phyloP scores from a whole-genome alignment of 2,888 invertebrate genomes.

The Yponomeuta sedellus region DNA sequence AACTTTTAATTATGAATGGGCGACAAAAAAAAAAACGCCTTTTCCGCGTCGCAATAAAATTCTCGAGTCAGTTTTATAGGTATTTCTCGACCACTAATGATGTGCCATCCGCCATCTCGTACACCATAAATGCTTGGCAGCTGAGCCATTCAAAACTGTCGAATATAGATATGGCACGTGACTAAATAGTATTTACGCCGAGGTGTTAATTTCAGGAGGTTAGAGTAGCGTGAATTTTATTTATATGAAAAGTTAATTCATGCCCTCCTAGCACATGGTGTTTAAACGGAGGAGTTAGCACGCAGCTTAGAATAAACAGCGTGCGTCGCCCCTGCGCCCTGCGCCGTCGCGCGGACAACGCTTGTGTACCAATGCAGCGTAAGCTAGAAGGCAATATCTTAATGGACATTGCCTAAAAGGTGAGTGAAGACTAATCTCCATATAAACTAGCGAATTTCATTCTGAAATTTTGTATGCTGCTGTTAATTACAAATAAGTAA shows the following conservation, averaged over 20 bases:
- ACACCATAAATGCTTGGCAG: conserved; percentile 37
- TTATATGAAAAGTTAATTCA: conserved; percentile 77
- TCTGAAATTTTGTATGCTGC: too few species aligned
- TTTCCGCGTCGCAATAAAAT: conserved; percentile 10
- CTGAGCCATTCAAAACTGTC: conserved; percentile 15
- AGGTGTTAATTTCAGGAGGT: conserved; percentile 76
- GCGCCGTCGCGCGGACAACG: conserved; percentile 21
- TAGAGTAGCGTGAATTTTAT: conserved; percentile 76
- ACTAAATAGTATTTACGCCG: conserved; percentile 66
- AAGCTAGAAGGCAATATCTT: too few species aligned
- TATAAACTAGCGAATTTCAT: too few species aligned
- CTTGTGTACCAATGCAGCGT: conserved; percentile 24
- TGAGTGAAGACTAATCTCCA: too few species aligned
- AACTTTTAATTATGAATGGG: conserved; percentile 23
- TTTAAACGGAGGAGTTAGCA: conserved; percentile 74
- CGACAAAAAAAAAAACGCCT: conserved; percentile 11
- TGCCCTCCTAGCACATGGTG: conserved; percentile 69
- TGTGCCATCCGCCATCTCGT: conserved; percentile 28
- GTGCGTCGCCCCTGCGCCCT: conserved; percentile 2
- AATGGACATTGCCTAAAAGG: too few species aligned
- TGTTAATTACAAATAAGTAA: too few species aligned
- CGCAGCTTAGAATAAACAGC: conserved; percentile 68
- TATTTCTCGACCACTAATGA: conserved; percentile 14
- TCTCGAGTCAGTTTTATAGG: conserved; percentile 9
- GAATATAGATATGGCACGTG: conserved; percentile 50